These are phyloP conservation scores for Tanytarsus gracilentus DNA, from an alignment of 2,888 invertebrate species.

Conservation along the genomic window DNA sequence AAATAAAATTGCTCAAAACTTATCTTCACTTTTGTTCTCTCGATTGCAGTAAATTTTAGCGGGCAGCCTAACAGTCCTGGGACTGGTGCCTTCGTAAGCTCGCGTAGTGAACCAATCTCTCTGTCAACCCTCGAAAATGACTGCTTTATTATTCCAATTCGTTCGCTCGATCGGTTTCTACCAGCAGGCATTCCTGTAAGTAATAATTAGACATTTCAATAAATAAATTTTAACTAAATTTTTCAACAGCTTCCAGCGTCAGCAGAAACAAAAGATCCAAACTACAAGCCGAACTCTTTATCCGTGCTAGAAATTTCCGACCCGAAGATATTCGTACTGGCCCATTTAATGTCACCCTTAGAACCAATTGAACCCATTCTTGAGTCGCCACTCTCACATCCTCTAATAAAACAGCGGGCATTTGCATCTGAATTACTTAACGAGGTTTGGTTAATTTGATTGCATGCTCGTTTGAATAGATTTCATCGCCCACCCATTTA, in stretches of 20 bases:
- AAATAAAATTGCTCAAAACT: not conserved
- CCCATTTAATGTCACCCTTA: slow-evolving; percentile 81
- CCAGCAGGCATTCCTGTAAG: slow-evolving; percentile 85
- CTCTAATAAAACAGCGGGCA: slow-evolving; percentile 65
- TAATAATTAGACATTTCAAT: not conserved
- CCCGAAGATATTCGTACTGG: slow-evolving; percentile 78
- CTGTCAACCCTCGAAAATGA: slow-evolving; percentile 76
- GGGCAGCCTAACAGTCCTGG: slow-evolving; percentile 34
- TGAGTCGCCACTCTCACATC: slow-evolving; percentile 75
- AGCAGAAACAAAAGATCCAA: slow-evolving; percentile 17
- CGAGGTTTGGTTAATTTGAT: slow-evolving; percentile 48
- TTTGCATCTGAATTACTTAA: slow-evolving; percentile 68
- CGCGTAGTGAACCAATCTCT: slow-evolving; percentile 58
- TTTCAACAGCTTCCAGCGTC: slow-evolving; percentile 44
- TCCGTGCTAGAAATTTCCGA: slow-evolving; percentile 78
- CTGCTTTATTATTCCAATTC: slow-evolving; percentile 88
- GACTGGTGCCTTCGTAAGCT: slow-evolving; percentile 34
- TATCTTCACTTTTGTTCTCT: no score
- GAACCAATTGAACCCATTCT: slow-evolving; percentile 77
- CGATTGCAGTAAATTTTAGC: slow-evolving; percentile 39
- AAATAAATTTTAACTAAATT: not conserved
- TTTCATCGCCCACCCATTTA: slow-evolving; percentile 33
- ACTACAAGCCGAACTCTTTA: slow-evolving; percentile 46
- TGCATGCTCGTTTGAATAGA: not conserved
- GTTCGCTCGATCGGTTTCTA: slow-evolving; percentile 76